phyloP scores from a whole-genome alignment of 2,113 vertebrate species.

The Calcarius ornatus region DNA sequence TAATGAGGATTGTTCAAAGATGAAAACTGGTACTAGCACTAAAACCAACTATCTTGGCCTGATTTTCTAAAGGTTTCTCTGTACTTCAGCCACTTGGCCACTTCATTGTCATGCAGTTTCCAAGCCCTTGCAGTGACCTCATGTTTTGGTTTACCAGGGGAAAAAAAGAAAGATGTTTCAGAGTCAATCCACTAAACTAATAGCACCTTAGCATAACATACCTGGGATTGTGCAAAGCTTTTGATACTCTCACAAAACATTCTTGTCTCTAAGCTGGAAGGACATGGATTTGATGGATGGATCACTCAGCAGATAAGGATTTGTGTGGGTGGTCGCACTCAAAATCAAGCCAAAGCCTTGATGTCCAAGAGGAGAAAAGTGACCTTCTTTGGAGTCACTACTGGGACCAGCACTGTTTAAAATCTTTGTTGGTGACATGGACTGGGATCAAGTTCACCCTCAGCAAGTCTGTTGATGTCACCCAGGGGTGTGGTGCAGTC shows the following conservation, averaged over 20 bases:
- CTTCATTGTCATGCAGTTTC: neutral
- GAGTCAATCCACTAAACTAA: neutral
- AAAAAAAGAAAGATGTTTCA: neutral
- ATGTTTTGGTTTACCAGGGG: neutral
- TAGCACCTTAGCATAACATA: neutral
- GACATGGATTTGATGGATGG: neutral
- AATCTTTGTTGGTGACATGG: too few species aligned
- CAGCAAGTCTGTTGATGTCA: neutral
- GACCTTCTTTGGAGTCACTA: neutral
- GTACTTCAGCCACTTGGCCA: neutral
- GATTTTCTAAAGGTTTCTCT: neutral
- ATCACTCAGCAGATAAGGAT: neutral
- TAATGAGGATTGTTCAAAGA: neutral
- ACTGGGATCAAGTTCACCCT: neutral
- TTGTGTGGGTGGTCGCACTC: rapidly evolving
- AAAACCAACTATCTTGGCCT: rapidly evolving
- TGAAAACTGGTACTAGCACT: neutral
- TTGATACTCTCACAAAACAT: neutral
- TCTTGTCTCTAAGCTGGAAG: neutral
- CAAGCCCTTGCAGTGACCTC: neutral
- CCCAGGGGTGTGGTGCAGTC: neutral
- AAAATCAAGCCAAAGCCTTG: neutral
- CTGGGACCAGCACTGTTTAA: neutral
- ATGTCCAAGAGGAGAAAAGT: neutral
- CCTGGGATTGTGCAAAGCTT: neutral